Conservation (phyloP, 92 coral and sea anemone species). For the Parazoanthus swiftii region DNA sequence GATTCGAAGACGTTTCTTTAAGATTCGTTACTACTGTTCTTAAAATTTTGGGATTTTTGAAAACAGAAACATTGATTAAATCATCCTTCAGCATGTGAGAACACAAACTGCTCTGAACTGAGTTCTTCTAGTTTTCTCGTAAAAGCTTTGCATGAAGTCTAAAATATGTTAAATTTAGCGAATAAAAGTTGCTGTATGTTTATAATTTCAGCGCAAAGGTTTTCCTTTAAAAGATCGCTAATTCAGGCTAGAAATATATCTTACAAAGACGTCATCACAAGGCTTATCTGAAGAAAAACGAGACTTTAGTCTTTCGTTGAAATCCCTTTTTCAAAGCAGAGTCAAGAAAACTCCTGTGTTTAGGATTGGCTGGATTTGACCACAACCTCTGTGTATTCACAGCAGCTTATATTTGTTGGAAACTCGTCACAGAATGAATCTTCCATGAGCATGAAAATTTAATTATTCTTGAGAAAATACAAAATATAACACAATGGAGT, state of each 20-base stretch:
- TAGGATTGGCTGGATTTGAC: neutral
- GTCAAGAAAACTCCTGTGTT: neutral
- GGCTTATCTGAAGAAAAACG: too few species aligned
- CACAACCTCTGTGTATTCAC: neutral
- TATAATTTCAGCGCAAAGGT: neutral
- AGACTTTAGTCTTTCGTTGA: too few species aligned
- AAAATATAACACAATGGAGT: neutral
- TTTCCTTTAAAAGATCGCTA: neutral
- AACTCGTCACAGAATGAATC: neutral
- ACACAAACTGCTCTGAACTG: too few species aligned
- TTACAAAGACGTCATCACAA: neutral
- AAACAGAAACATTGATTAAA: too few species aligned
- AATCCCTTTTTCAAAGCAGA: neutral
- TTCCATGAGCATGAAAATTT: neutral
- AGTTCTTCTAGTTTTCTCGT: too few species aligned
- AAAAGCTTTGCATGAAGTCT: neutral
- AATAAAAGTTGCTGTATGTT: neutral
- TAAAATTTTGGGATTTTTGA: too few species aligned
- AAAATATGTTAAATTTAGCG: neutral
- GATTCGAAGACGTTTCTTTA: too few species aligned
- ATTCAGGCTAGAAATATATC: neutral
- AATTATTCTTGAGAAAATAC: too few species aligned
- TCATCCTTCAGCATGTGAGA: too few species aligned
- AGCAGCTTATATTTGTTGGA: neutral
- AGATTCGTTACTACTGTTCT: too few species aligned